Conservation (phyloP, 2,888 invertebrate species). For the Andrena trimmerana region DNA sequence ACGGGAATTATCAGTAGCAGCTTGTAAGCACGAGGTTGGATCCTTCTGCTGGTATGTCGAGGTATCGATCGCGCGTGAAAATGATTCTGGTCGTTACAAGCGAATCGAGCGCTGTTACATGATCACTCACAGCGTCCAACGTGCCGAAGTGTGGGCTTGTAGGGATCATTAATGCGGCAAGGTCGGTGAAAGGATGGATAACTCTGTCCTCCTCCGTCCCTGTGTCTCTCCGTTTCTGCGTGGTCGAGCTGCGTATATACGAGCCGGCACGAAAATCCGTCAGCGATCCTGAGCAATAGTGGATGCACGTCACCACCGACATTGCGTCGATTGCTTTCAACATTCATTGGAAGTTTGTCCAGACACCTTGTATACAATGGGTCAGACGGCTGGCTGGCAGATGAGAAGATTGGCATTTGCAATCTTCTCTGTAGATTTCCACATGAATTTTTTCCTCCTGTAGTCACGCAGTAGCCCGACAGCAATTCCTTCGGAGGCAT, state of each 20-base stretch:
- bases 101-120: constrained; percentile 69
- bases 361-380: background rate
- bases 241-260: background rate
- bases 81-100: constrained; percentile 72
- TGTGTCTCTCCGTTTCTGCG: constrained; percentile 20
- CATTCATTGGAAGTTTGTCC: background rate
- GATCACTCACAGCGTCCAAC: constrained; percentile 64
- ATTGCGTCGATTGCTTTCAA: background rate
- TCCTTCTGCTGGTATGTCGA: constrained; percentile 42
- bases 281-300: background rate
- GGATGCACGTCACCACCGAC: background rate
- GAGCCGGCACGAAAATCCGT: constrained; percentile 25
- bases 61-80: constrained; percentile 69
- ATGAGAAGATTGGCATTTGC: no score
- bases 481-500: background rate
- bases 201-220: constrained; percentile 57
- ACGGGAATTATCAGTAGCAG: constrained; percentile 56
- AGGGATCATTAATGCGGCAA: constrained; percentile 78
- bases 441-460: no score
- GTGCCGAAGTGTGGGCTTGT: constrained; percentile 69
- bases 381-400: no score
- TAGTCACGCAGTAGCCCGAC: no score
- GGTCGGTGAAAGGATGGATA: constrained; percentile 81
- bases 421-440: no score
- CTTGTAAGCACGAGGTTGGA: constrained; percentile 60